These are phyloP conservation scores for Catharus bicknelli DNA, from an alignment of 2,113 vertebrate species.

Conservation along the genomic window DNA sequence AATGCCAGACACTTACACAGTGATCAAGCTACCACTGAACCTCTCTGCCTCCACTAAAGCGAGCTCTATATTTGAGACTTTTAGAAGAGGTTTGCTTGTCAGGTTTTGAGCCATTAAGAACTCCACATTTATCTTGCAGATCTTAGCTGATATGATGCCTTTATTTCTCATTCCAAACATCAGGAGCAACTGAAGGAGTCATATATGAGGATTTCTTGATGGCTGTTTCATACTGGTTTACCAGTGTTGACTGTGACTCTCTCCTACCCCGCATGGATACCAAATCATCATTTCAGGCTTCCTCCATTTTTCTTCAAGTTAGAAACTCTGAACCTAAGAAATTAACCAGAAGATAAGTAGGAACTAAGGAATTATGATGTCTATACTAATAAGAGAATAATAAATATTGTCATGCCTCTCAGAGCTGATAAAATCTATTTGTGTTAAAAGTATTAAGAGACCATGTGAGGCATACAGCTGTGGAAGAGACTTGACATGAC, in stretches of 20 bases:
- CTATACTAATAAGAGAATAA: not conserved
- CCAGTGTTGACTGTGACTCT: not conserved
- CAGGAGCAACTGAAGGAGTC: not conserved
- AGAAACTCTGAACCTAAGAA: not conserved
- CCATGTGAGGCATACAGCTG: not conserved
- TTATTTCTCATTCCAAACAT: not conserved
- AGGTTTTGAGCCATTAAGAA: not conserved
- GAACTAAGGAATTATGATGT: not conserved
- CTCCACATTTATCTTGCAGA: not conserved
- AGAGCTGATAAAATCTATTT: not conserved
- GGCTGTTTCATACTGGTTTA: not conserved
- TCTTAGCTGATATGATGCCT: not conserved
- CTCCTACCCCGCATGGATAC: not conserved
- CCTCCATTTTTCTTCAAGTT: not conserved
- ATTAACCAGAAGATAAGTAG: not conserved
- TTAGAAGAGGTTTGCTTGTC: not conserved
- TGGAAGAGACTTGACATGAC: not conserved
- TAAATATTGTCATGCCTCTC: not conserved
- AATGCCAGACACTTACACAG: conserved; percentile 6
- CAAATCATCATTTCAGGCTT: not conserved
- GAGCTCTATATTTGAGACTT: not conserved
- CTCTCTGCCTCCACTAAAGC: not conserved
- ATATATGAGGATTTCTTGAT: not conserved
- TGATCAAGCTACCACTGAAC: not conserved
- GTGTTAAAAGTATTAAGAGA: not conserved